These are phyloP conservation scores for Iselma pallidipennis DNA, from an alignment of 2,888 invertebrate species.

Conservation along the genomic window DNA sequence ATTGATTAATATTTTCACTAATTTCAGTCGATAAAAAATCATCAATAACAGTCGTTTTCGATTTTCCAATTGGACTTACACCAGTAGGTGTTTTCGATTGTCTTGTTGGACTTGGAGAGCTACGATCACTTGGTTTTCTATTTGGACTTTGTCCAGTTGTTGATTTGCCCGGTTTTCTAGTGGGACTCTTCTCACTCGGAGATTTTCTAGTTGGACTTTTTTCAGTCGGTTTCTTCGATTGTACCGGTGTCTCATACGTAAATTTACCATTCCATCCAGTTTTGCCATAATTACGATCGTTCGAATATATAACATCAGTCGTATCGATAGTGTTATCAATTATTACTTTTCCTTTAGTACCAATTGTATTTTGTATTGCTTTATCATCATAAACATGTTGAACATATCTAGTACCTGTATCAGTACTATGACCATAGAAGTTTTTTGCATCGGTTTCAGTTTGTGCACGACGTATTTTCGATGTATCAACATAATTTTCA, in stretches of 20 bases:
- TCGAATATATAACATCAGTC: constrained; percentile 51
- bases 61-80: constrained; percentile 3
- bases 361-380: constrained; percentile 53
- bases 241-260: constrained; percentile 44
- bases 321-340: constrained; percentile 58
- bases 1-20: constrained; percentile 38
- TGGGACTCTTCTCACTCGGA: not conserved
- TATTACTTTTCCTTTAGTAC: constrained; percentile 56
- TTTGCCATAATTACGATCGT: constrained; percentile 53
- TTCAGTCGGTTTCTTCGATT: constrained; percentile 17
- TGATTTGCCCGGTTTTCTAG: constrained; percentile 13
- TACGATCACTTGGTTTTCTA: constrained; percentile 10
- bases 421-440: constrained; percentile 49
- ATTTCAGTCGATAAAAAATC: constrained; percentile 41
- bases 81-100: constrained; percentile 5
- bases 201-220: constrained; percentile 12
- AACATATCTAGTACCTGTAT: constrained; percentile 45
- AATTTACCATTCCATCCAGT: constrained; percentile 55
- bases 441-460: constrained; percentile 43
- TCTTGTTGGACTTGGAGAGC: constrained; percentile 5
- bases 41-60: constrained; percentile 12
- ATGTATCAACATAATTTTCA: constrained; percentile 42
- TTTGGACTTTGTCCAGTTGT: constrained; percentile 12
- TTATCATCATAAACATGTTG: constrained; percentile 50
- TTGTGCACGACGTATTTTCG: constrained; percentile 41